These are phyloP conservation scores for Cantharis lateralis DNA, from an alignment of 2,888 invertebrate genomes.

Conservation along the genomic window DNA sequence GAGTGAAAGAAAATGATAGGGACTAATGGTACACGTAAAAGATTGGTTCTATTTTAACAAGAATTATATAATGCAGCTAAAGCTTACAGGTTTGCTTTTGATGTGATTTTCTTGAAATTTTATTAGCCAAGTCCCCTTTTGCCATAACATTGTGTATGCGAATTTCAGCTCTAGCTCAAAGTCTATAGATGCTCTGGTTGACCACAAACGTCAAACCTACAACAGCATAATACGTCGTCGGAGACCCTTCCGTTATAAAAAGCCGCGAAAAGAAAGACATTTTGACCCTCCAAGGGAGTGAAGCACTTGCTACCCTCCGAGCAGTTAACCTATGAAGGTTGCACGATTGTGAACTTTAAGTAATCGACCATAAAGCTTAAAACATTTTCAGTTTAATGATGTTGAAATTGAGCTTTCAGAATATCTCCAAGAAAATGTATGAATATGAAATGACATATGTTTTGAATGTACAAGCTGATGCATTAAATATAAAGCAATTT, in stretches of 20 bases:
- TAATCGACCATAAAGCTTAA: constrained; percentile 29
- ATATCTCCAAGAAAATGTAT: constrained; percentile 44
- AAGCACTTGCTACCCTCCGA: constrained; percentile 44
- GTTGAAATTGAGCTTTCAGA: constrained; percentile 45
- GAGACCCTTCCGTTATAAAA: constrained; percentile 46
- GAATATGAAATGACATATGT: constrained; percentile 47
- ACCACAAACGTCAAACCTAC: constrained; percentile 37
- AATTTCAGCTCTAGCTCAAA: constrained; percentile 38
- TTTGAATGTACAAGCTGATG: constrained; percentile 34
- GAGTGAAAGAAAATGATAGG: not conserved
- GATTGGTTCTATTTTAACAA: constrained; percentile 36
- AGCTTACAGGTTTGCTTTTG: constrained; percentile 40
- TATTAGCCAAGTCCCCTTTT: constrained; percentile 38
- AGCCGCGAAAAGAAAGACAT: constrained; percentile 52
- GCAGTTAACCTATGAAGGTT: constrained; percentile 47
- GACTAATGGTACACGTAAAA: constrained; percentile 15
- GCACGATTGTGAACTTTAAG: constrained; percentile 37
- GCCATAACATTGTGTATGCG: constrained; percentile 30
- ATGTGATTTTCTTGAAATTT: constrained; percentile 43
- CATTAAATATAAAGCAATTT: constrained; percentile 36
- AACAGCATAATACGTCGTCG: constrained; percentile 41
- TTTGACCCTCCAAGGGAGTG: constrained; percentile 46
- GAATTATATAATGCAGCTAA: constrained; percentile 36
- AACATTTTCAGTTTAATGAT: constrained; percentile 40
- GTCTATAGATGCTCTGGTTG: constrained; percentile 38